phyloP scores from a whole-genome alignment of 2,113 vertebrate genomes.

The Lates calcarifer region DNA sequence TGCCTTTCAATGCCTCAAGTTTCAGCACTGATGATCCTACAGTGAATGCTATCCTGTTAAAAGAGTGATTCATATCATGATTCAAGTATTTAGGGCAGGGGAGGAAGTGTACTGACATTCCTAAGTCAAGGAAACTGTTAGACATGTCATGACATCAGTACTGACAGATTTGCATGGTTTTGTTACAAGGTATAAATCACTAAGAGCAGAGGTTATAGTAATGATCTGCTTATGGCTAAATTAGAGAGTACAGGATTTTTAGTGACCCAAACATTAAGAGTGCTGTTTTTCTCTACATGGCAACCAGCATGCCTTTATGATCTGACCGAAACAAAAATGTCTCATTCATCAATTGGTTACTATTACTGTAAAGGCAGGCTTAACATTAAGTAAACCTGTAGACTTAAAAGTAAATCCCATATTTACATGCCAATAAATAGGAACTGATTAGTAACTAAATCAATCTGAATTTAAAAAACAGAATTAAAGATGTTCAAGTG shows the following conservation, averaged over 20 bases:
- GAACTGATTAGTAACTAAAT: neutral
- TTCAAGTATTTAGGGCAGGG: conserved; percentile 59
- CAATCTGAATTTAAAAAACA: neutral
- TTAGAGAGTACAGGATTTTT: conserved; percentile 71
- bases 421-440: neutral
- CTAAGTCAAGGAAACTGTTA: conserved; percentile 71
- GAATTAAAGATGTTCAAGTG: neutral
- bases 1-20: neutral
- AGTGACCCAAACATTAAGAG: conserved; percentile 61
- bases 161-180: conserved; percentile 76
- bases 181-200: conserved; percentile 78
- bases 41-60: conserved; percentile 46
- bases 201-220: conserved; percentile 50
- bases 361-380: neutral
- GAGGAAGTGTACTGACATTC: conserved; percentile 70
- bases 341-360: conserved; percentile 9
- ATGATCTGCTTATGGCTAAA: conserved; percentile 70
- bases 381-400: neutral
- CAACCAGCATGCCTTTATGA: conserved; percentile 50
- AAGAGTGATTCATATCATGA: conserved; percentile 66
- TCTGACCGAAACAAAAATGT: conserved; percentile 14
- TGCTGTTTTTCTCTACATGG: conserved; percentile 58
- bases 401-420: neutral
- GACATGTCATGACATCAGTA: conserved; percentile 82
- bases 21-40: neutral